Evolutionary conservation across 2,113 vertebrate species (phyloP).

Genomic region (Capricornis sumatraensis): DNA sequence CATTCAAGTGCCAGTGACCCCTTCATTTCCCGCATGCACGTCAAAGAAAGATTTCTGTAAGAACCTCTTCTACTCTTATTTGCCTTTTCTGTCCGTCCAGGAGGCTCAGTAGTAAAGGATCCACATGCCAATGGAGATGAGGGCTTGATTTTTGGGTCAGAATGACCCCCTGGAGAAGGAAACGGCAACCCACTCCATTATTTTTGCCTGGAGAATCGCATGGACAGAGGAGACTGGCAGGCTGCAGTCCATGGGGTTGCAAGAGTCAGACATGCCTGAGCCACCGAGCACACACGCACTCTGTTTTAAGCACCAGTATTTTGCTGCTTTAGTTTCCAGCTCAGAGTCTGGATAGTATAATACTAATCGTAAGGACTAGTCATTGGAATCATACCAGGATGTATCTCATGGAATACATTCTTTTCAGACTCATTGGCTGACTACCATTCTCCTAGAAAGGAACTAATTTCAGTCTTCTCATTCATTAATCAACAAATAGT

Average conservation of each 20-base stretch:
- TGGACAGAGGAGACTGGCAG: neutral
- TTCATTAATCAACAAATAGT: neutral
- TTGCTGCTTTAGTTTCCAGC: neutral
- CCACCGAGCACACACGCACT: rapidly evolving
- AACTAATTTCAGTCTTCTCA: neutral
- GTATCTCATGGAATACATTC: neutral
- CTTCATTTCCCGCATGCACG: neutral
- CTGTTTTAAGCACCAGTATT: neutral
- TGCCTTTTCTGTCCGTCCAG: neutral
- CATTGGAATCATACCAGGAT: neutral
- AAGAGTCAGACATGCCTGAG: neutral
- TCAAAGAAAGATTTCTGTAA: rapidly evolving
- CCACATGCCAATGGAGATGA: neutral
- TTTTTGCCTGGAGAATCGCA: neutral
- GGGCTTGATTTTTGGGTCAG: neutral
- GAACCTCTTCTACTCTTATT: neutral
- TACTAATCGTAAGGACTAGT: neutral
- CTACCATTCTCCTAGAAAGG: neutral
- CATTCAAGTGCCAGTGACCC: neutral
- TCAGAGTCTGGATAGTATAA: neutral
- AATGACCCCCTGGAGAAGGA: neutral
- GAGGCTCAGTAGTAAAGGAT: neutral
- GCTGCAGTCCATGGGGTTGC: neutral
- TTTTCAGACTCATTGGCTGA: neutral
- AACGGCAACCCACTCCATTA: neutral